Conservation (phyloP, 2,888 invertebrate genomes). For the Drosophila colorata region DNA sequence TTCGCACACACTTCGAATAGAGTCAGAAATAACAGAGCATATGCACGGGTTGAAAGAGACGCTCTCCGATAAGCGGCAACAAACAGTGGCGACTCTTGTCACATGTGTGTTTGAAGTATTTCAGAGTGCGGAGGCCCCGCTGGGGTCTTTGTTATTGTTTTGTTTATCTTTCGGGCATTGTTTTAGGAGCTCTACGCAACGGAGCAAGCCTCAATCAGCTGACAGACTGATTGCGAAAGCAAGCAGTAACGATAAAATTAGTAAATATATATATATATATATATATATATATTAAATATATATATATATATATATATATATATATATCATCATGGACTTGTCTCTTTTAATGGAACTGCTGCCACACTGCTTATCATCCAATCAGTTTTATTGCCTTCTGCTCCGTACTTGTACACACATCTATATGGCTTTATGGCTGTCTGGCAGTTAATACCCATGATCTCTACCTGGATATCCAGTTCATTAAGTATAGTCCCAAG, state of each 20-base stretch:
- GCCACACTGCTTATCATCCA: slow-evolving; percentile 13
- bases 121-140: background rate
- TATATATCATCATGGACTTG: too few relatives aligned
- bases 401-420: too few relatives aligned
- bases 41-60: slow-evolving; percentile 18
- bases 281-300: slow-evolving; percentile 12
- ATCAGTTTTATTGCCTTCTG: slow-evolving; percentile 9
- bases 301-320: too few relatives aligned
- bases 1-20: slow-evolving; percentile 38
- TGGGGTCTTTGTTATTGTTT: slow-evolving; percentile 1
- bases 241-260: background rate
- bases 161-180: slow-evolving; percentile 36
- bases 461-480: background rate
- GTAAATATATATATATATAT: slow-evolving; percentile 21
- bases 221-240: slow-evolving; percentile 15
- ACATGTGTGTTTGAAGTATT: background rate
- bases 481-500: background rate
- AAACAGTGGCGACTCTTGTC: slow-evolving; percentile 25
- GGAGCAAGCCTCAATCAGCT: background rate
- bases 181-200: slow-evolving; percentile 25
- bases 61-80: slow-evolving; percentile 41
- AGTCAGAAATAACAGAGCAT: slow-evolving; percentile 40
- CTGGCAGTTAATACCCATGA: slow-evolving; percentile 2
- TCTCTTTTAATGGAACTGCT: slow-evolving; percentile 20
- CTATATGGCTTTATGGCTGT: slow-evolving; percentile 2